Evolutionary conservation across 2,888 invertebrate genomes (phyloP).

Genomic region (Pollenia amentaria): DNA sequence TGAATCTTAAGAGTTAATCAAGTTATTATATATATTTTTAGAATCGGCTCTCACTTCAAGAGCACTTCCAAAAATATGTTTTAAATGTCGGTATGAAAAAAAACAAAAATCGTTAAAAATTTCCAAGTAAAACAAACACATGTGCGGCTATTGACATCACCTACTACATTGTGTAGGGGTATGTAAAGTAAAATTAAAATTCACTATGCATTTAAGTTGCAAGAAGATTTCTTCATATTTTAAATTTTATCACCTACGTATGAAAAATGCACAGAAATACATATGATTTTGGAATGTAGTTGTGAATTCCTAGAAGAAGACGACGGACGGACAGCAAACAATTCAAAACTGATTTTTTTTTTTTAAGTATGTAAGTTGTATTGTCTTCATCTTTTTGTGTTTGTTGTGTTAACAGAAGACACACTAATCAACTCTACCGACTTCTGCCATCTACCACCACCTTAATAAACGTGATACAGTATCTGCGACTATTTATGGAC

Average conservation of each 20-base stretch:
- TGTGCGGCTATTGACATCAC: not conserved
- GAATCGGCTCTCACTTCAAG: too few species aligned
- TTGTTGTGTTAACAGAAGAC: conserved; percentile 29
- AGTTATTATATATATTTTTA: too few species aligned
- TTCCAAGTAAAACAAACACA: not conserved
- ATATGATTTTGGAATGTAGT: conserved; percentile 39
- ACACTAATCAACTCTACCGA: conserved; percentile 42
- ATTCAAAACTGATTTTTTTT: conserved; percentile 13
- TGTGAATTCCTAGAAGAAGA: conserved; percentile 63
- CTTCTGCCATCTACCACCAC: conserved; percentile 35
- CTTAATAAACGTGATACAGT: conserved; percentile 33
- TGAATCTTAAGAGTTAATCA: too few species aligned
- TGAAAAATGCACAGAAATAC: conserved; percentile 19
- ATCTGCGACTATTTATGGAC: conserved; percentile 17
- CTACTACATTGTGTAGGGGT: not conserved
- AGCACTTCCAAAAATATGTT: too few species aligned
- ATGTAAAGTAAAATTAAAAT: conserved; percentile 11
- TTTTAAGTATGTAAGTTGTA: conserved; percentile 38
- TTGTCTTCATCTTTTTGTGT: conserved; percentile 34
- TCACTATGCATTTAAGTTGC: conserved; percentile 45
- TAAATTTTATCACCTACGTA: conserved; percentile 55
- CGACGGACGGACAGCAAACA: not conserved
- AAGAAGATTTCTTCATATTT: conserved; percentile 52
- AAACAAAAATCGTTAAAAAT: not conserved
- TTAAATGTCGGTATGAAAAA: not conserved